Percentiles rank a stretch among this genome's conserved stretches.
phyloP scores from a whole-genome alignment of 2,113 vertebrate genomes.

The Mixornis gularis region DNA sequence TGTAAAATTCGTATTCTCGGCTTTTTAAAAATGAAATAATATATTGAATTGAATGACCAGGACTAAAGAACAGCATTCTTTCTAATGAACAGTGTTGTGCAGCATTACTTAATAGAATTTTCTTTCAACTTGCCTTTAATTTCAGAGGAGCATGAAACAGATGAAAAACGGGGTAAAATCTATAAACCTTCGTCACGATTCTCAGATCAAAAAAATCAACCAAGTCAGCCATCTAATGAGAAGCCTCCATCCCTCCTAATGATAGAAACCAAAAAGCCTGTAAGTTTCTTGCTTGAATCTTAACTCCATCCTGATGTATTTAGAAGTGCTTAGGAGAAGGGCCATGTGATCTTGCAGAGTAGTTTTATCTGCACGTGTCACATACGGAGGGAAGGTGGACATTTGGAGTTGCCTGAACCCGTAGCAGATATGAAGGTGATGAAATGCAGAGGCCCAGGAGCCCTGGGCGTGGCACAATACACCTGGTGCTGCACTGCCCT shows the following conservation, averaged over 20 bases:
- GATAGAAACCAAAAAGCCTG: slow-evolving; percentile 89
- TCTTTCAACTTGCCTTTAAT: slow-evolving; percentile 29
- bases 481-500: not conserved
- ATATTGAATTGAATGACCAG: not conserved
- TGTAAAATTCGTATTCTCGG: accelerated
- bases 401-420: not conserved
- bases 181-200: slow-evolving; percentile 94
- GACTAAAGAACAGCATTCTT: not conserved
- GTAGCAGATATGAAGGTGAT: not conserved
- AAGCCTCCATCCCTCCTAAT: slow-evolving; percentile 87
- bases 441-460: not conserved
- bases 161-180: slow-evolving; percentile 94
- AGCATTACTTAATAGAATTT: not conserved
- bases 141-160: slow-evolving; percentile 86
- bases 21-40: not conserved
- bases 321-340: not conserved
- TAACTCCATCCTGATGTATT: not conserved
- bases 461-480: not conserved
- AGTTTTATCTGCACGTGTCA: not conserved
- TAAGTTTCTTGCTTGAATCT: slow-evolving; percentile 69
- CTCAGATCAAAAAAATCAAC: slow-evolving; percentile 85
- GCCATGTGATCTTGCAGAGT: not conserved
- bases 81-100: not conserved
- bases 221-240: slow-evolving; percentile 80
- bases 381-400: not conserved